Evolutionary conservation across 2,113 vertebrate genomes (phyloP).

Genomic region (Chloropsis cyanopogon): DNA sequence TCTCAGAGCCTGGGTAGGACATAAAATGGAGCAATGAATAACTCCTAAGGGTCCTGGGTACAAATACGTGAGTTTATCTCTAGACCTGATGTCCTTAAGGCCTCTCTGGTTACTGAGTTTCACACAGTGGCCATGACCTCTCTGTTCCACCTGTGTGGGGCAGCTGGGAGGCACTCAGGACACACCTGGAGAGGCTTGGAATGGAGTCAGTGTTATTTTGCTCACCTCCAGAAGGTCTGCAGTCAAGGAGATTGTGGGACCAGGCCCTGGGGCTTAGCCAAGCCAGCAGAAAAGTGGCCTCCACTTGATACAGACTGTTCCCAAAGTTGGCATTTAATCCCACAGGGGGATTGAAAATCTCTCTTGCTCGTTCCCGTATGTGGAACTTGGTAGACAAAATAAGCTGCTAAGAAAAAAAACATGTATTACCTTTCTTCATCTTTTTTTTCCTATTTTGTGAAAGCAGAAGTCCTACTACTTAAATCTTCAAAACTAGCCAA

Average conservation of each 20-base stretch:
- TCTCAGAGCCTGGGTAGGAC: background rate
- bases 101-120: background rate
- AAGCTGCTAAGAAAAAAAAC: background rate
- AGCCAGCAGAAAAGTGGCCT: background rate
- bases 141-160: background rate
- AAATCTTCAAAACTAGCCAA: background rate
- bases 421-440: accelerated
- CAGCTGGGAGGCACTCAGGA: background rate
- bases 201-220: background rate
- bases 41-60: background rate
- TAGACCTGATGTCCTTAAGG: accelerated
- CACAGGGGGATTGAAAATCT: background rate
- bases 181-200: background rate
- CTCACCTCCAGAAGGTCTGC: background rate
- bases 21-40: background rate
- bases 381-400: background rate
- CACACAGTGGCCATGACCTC: background rate
- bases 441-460: background rate
- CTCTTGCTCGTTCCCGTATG: background rate
- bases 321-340: background rate
- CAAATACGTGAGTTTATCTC: background rate
- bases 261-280: background rate
- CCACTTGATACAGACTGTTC: background rate
- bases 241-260: accelerated
- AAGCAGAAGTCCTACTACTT: background rate